A percentile compares a stretch with the other conserved stretches of the same genome.
These are phyloP conservation scores for Ptychobarbus kaznakovi DNA, from an alignment of 2,797 vertebrate genomes.

Conservation along the genomic window DNA sequence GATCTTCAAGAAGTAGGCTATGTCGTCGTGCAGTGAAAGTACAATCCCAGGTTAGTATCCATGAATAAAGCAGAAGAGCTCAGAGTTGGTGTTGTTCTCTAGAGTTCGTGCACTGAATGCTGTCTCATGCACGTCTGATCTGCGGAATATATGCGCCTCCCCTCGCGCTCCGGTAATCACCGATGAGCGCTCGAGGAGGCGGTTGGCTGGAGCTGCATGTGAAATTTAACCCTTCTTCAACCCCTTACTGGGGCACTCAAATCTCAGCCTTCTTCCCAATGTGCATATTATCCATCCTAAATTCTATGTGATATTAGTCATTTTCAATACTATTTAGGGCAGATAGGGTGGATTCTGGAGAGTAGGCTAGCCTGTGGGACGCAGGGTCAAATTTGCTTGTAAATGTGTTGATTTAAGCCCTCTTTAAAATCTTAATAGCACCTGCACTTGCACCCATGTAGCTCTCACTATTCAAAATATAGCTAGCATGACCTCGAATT, in stretches of 20 bases:
- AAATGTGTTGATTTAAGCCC: background rate
- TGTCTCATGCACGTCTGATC: constrained; percentile 69
- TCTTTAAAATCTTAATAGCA: background rate
- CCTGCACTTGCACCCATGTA: background rate
- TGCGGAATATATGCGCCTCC: constrained; percentile 80
- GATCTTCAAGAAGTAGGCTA: background rate
- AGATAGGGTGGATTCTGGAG: no score
- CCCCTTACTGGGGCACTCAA: constrained; percentile 13
- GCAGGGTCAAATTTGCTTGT: background rate
- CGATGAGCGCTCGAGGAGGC: constrained; percentile 73
- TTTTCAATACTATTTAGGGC: no score
- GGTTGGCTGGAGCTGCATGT: constrained; percentile 74
- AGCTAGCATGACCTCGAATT: background rate
- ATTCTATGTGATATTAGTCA: no score
- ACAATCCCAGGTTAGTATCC: constrained; percentile 38
- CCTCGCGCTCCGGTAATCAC: constrained; percentile 70
- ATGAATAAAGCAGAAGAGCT: constrained; percentile 32
- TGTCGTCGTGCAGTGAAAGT: constrained; percentile 58
- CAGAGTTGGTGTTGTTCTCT: constrained; percentile 62
- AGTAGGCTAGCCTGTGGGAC: no score
- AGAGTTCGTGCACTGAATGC: constrained; percentile 72
- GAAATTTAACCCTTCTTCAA: constrained; percentile 58
- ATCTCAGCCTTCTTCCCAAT: background rate
- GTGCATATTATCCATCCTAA: no score
- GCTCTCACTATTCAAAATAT: background rate